These are phyloP conservation scores for Rhabdornis inornatus DNA, from an alignment of 2,113 vertebrate species.

Conservation along the genomic window DNA sequence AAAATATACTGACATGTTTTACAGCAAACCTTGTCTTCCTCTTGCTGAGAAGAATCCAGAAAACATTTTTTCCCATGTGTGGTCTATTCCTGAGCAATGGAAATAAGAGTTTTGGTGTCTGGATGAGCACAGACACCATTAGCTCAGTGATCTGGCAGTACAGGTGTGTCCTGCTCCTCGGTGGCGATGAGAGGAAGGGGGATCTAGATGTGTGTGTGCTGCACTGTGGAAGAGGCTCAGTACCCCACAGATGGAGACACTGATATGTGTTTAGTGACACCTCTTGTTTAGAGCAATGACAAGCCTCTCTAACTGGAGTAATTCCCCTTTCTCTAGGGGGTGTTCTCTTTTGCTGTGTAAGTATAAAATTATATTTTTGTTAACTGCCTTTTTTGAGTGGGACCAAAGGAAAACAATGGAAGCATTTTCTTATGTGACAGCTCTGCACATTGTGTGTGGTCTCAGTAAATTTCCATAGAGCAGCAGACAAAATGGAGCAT, in stretches of 20 bases:
- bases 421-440: neutral
- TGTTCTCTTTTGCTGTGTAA: neutral
- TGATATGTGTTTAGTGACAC: neutral
- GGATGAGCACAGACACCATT: neutral
- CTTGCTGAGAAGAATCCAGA: neutral
- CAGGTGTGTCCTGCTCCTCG: neutral
- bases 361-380: neutral
- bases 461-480: neutral
- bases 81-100: neutral
- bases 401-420: neutral
- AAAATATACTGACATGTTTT: neutral
- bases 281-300: neutral
- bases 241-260: neutral
- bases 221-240: neutral
- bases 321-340: neutral
- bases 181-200: neutral
- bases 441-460: neutral
- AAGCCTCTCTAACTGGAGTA: neutral
- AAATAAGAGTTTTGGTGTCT: neutral
- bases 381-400: neutral
- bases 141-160: rapidly evolving
- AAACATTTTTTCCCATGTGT: neutral
- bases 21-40: neutral
- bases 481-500: neutral
- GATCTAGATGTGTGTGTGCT: neutral